Evolutionary conservation across 2,113 vertebrate genomes (phyloP).

Genomic region (Sarotherodon lohbergeri): DNA sequence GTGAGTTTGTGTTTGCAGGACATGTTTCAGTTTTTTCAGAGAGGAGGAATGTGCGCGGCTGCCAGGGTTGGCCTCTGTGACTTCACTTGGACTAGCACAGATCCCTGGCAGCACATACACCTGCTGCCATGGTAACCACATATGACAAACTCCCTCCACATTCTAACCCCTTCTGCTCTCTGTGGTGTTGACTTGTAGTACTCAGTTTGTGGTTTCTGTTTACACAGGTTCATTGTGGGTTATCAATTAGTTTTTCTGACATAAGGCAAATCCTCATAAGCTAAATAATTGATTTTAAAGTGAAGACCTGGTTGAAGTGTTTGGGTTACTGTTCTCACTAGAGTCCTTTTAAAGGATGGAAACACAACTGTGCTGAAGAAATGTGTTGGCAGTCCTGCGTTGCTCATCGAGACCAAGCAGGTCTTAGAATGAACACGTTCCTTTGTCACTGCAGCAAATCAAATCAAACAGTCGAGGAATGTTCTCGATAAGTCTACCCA

Average conservation of each 20-base stretch:
- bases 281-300: not conserved
- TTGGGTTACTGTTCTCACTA: not conserved
- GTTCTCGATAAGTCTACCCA: not conserved
- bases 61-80: conserved; percentile 47
- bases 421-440: not conserved
- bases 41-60: conserved; percentile 50
- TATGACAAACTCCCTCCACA: not conserved
- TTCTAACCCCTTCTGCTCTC: not conserved
- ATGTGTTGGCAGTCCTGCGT: not conserved
- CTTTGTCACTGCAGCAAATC: not conserved
- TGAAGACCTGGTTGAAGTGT: not conserved
- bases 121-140: conserved; percentile 57
- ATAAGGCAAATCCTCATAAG: not conserved
- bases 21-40: conserved; percentile 17
- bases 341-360: not conserved
- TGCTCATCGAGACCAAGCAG: not conserved
- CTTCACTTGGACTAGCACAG: conserved; percentile 51
- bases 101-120: conserved; percentile 41
- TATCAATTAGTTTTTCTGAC: not conserved
- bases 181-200: not conserved
- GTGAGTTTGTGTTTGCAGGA: not conserved
- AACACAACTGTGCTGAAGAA: not conserved
- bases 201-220: not conserved
- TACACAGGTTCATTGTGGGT: not conserved
- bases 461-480: not conserved